Base-by-base conservation (phyloP, 2,113 vertebrate genomes). In the Empidonax alnorum region DNA sequence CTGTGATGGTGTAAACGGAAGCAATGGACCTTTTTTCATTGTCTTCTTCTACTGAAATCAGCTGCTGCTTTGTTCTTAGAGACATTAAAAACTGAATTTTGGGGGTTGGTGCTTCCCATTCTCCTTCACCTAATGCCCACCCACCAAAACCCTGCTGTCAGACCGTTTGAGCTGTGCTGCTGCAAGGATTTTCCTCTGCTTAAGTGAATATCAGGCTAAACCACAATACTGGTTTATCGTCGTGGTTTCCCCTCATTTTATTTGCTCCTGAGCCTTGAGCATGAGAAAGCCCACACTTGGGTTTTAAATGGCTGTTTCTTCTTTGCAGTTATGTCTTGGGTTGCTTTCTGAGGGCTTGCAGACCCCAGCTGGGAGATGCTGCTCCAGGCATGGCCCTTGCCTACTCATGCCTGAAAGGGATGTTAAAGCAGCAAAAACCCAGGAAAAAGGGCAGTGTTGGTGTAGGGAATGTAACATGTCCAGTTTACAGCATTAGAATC, bases 381-480 rank as follows among this genome's bases (percentile, higher is more conserved):
- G 75, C 85, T 75, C 14, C 22, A 33, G 58, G 50, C 52, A 63
- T 27, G 52, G 58, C 16, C n/a, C 4, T 23, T 37, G 20, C 37
- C 18, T n/a, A 28, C 58, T 53, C 0, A 0, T 49, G 53, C 21
- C 53, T 20, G 22, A 44, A 79, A 59, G 16, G 49, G 44, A 30
- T 4, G 6, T 39, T 22, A 47, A 30, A 6, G 11, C 28, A 37
- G 49, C 4, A 18, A 41, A 63, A 85, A 56, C 6, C 18, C 1
- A 24, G 71, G 39, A 0, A 12, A 79, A 90, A 56, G 9, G 18
- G 12, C 6, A 23, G 5, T 8, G 2, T 0, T 37, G 37, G 19
- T 12, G 71, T 37, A 19, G 10, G 33, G 22, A 41, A 37, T 23
- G 35, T 12, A 44, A 8, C 4, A 0, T 0, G 4, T 7, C 7